These are phyloP conservation scores for Chaetura pelagica DNA, from an alignment of 2,113 vertebrate genomes.

Conservation along the genomic window DNA sequence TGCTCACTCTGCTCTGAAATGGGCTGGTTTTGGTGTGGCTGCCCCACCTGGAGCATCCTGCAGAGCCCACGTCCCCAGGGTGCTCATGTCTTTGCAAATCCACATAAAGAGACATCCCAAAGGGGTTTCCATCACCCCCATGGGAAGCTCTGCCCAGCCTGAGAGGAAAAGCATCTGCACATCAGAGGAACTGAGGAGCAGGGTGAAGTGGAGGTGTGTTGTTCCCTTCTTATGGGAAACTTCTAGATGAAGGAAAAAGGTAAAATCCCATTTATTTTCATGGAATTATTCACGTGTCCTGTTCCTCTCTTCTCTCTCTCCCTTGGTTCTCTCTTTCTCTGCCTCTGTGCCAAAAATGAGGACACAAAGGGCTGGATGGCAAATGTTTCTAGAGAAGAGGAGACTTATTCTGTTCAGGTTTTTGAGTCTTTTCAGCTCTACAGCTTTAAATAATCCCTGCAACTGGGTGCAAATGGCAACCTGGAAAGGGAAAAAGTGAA, in stretches of 20 bases:
- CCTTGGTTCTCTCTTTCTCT: background rate
- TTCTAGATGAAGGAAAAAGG: slow-evolving; percentile 17
- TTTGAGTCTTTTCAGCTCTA: background rate
- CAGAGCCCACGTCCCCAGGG: background rate
- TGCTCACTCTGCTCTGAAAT: background rate
- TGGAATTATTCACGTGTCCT: slow-evolving; percentile 47
- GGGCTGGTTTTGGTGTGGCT: background rate
- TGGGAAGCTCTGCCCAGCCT: background rate
- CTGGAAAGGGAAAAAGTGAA: slow-evolving; percentile 11
- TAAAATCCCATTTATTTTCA: slow-evolving; percentile 22
- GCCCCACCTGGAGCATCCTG: background rate
- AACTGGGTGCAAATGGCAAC: slow-evolving; percentile 6
- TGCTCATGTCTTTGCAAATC: background rate
- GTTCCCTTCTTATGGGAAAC: slow-evolving; percentile 28
- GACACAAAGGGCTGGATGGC: slow-evolving; percentile 9
- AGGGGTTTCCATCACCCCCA: background rate
- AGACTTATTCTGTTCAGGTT: background rate
- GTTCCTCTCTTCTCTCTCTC: background rate
- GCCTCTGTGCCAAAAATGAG: background rate
- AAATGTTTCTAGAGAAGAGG: slow-evolving; percentile 21
- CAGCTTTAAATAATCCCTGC: slow-evolving; percentile 27
- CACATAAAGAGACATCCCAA: background rate
- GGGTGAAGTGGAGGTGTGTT: background rate
- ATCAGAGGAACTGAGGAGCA: background rate
- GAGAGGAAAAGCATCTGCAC: background rate